Conservation (phyloP, 2,113 vertebrate species). For the Clinocottus analis region DNA sequence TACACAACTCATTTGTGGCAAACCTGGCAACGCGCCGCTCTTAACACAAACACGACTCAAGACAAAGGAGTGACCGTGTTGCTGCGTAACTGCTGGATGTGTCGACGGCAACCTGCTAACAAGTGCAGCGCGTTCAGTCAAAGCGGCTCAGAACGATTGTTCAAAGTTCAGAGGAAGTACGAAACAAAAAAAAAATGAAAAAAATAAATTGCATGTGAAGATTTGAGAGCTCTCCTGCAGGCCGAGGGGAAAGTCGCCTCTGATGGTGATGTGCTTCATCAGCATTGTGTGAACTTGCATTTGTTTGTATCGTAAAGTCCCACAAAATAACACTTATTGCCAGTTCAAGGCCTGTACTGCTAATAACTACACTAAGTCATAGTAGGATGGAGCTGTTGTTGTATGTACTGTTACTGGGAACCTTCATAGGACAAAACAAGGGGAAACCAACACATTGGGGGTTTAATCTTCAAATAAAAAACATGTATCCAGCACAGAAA, state of each 20-base stretch:
- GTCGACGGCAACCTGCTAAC: background rate
- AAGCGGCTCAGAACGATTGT: too few species aligned
- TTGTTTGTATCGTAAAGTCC: background rate
- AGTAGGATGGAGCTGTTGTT: background rate
- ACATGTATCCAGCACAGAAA: conserved; percentile 28
- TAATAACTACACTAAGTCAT: background rate
- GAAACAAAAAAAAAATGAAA: too few species aligned
- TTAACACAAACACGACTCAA: background rate
- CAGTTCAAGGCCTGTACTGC: background rate
- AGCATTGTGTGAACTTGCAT: background rate
- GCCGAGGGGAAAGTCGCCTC: too few species aligned
- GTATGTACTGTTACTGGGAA: conserved; percentile 1
- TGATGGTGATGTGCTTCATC: too few species aligned
- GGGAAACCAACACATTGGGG: conserved; percentile 11
- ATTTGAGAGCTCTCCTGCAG: too few species aligned
- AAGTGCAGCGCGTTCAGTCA: too few species aligned
- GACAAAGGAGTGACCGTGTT: background rate
- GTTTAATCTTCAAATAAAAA: conserved; percentile 30
- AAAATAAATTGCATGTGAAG: too few species aligned
- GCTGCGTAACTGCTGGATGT: background rate
- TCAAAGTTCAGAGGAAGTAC: too few species aligned
- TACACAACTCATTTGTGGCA: too few species aligned
- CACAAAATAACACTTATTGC: background rate
- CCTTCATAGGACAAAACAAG: conserved; percentile 15
- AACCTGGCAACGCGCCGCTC: too few species aligned